These are phyloP conservation scores for Parus major DNA, from an alignment of 2,113 vertebrate species.

Conservation along the genomic window DNA sequence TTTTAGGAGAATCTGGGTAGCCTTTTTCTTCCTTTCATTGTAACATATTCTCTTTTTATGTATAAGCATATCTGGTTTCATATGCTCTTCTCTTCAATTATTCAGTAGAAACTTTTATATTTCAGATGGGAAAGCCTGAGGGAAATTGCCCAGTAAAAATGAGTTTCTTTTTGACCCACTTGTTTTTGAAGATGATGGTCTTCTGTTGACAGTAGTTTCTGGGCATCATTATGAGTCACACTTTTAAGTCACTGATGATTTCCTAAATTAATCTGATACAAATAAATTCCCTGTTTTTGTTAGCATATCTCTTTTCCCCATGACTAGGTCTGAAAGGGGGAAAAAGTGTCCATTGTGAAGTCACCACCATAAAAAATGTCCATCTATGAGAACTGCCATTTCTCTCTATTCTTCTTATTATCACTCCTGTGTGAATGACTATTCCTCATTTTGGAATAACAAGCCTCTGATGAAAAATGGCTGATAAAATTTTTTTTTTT, in stretches of 20 bases:
- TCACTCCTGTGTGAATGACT: not conserved
- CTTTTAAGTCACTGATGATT: slow-evolving; percentile 11
- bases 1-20: not conserved
- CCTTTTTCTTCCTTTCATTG: not conserved
- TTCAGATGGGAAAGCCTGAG: not conserved
- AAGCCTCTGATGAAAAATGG: not conserved
- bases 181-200: not conserved
- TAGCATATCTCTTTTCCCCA: not conserved
- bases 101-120: not conserved
- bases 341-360: not conserved
- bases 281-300: not conserved
- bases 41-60: not conserved
- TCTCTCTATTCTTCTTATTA: not conserved
- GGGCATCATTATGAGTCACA: not conserved
- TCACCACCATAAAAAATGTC: not conserved
- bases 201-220: not conserved
- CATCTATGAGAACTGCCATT: not conserved
- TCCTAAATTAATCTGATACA: not conserved
- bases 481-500: not conserved
- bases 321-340: not conserved
- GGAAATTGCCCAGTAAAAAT: not conserved
- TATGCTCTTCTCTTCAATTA: not conserved
- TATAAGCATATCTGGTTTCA: not conserved
- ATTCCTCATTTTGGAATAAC: not conserved
- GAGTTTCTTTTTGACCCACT: not conserved